Evolutionary conservation across 2,888 invertebrate genomes (phyloP).

Genomic region (Monopis laevigella): DNA sequence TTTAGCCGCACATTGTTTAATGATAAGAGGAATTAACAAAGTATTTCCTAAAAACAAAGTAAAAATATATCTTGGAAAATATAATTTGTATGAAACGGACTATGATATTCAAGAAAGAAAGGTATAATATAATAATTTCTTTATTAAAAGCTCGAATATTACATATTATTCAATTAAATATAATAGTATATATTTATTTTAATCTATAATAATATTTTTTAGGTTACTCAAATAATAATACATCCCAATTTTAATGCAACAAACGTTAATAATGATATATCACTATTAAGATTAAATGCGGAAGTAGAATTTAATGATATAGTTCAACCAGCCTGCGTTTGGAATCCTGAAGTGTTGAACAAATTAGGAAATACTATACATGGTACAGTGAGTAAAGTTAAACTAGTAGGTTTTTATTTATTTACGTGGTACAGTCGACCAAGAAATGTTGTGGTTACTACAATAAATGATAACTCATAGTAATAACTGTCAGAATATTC

Average conservation of each 20-base stretch:
- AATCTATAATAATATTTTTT: conserved; percentile 12
- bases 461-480: no score
- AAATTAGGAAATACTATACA: conserved; percentile 22
- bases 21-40: conserved; percentile 25
- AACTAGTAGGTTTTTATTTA: no score
- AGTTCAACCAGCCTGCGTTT: conserved; percentile 41
- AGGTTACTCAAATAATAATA: conserved; percentile 32
- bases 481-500: no score
- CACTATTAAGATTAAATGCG: conserved; percentile 32
- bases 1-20: conserved; percentile 36
- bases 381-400: conserved; percentile 29
- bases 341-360: conserved; percentile 27
- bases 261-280: conserved; percentile 33
- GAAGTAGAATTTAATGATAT: conserved; percentile 31
- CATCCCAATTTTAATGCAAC: conserved; percentile 25
- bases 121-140: conserved; percentile 23
- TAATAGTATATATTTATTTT: not conserved
- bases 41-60: conserved; percentile 29
- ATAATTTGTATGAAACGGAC: conserved; percentile 36
- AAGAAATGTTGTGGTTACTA: no score
- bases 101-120: conserved; percentile 30
- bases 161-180: not conserved
- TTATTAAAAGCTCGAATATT: no score
- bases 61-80: conserved; percentile 35
- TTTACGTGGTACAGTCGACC: no score